Base-by-base conservation (phyloP, 2,888 invertebrate species). In the Muscina levida region DNA sequence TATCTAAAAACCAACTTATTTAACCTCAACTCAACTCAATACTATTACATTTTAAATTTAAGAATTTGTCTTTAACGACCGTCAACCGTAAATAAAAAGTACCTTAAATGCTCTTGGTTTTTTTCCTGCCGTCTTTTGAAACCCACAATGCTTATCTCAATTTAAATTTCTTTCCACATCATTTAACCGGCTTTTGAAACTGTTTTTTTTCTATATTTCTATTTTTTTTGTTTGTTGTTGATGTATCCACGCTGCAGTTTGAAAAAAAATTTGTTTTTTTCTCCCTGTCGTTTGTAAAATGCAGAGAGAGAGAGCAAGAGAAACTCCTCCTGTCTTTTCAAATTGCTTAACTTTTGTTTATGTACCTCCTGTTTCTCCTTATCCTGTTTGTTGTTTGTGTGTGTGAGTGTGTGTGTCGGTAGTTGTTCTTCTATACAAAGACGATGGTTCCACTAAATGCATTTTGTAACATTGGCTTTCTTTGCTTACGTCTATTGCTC, bases 141-240 rank as follows among this genome's bases (percentile, higher is more conserved):
- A 31, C 4, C 19, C n/a, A 44, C 13, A 2, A 22, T 57, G 59
- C 17, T 62, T 62, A 42, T 77, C 76, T 72, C 76, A 76, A 70
- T 76, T 72, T 24, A 42, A 71, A 70, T 73, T 77, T 80, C 65
- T 57, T 80, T 80, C 70, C 80, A 77, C 70, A 71, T 70, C 77
- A 80, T 80, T 80, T 80, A 80, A 80, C 73, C 73, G 80, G 77
- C 77, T 77, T 80, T 24, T 56, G 77, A 37, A 22, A 39, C n/a
- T 22, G 10, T 59, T 15, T 37, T 31, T 62, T 19, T 51, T 51
- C 19, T 51, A 8, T 48, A 31, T 8, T 31, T 59, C 19, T n/a
- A n/a, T n/a, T n/a, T n/a, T n/a, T n/a, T n/a, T n/a, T n/a, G n/a
- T n/a, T n/a, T n/a, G n/a, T n/a, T n/a, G n/a, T n/a, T n/a, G n/a